Evolutionary conservation across 2,113 vertebrate genomes (phyloP).

Genomic region (Choloepus hoffmanni): DNA sequence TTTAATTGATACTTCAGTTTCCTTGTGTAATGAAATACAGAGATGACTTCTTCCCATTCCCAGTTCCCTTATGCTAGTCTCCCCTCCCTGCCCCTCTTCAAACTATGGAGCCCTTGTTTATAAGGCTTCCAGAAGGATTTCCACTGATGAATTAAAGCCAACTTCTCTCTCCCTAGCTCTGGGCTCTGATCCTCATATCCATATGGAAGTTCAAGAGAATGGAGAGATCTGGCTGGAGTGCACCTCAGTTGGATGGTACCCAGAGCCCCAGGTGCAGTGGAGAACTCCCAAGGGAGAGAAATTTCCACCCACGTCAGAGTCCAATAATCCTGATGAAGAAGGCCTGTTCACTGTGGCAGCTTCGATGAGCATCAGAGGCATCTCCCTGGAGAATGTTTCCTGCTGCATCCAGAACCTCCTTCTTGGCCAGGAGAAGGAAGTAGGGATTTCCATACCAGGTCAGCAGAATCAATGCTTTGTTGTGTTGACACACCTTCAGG

Average conservation of each 20-base stretch:
- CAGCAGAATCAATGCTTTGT: background rate
- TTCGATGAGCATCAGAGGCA: slow-evolving; percentile 65
- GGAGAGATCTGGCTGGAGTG: slow-evolving; percentile 70
- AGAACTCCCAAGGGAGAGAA: slow-evolving; percentile 35
- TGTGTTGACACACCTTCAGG: background rate
- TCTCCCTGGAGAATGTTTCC: slow-evolving; percentile 59
- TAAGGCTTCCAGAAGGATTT: background rate
- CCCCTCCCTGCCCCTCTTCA: background rate
- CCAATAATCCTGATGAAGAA: slow-evolving; percentile 30
- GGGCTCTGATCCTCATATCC: slow-evolving; percentile 77
- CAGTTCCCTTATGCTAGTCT: too few relatives aligned
- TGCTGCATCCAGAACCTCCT: slow-evolving; percentile 77
- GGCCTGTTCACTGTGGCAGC: slow-evolving; percentile 75
- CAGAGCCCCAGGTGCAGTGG: slow-evolving; percentile 79
- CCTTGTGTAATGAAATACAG: background rate
- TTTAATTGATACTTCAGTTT: background rate
- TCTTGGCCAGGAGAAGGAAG: slow-evolving; percentile 73
- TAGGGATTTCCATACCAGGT: slow-evolving; percentile 74
- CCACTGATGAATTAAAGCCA: background rate
- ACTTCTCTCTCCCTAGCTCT: slow-evolving; percentile 68
- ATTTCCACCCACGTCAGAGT: slow-evolving; percentile 25
- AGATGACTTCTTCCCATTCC: background rate
- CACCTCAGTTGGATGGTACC: slow-evolving; percentile 79
- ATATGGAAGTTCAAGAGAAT: slow-evolving; percentile 59
- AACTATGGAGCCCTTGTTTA: background rate